A percentile compares a stretch with the other conserved stretches of the same genome.
phyloP scores from a whole-genome alignment of 2,113 vertebrate species.

The Tylochromis polylepis region DNA sequence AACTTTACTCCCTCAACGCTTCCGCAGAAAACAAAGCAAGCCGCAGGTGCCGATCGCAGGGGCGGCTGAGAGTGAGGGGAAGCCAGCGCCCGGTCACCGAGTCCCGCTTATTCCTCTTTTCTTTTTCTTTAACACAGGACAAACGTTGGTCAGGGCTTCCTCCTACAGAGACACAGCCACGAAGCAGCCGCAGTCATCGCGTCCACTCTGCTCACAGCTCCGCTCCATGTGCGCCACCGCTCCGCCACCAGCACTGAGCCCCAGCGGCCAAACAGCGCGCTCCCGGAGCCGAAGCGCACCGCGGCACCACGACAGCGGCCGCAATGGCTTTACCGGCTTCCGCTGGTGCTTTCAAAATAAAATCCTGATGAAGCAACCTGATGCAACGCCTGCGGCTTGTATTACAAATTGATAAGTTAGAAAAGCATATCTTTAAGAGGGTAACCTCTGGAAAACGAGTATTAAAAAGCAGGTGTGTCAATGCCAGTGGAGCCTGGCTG shows the following conservation, averaged over 20 bases:
- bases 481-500: neutral
- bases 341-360: slow-evolving; percentile 34
- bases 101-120: neutral
- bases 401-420: too few relatives aligned
- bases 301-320: fast-evolving
- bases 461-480: neutral
- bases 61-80: slow-evolving; percentile 13
- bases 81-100: neutral
- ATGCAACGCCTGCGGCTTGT: neutral
- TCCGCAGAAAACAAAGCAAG: neutral
- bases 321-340: neutral
- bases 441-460: neutral
- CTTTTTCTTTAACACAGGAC: neutral
- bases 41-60: slow-evolving; percentile 33
- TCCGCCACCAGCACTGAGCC: slow-evolving; percentile 11
- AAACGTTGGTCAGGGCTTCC: neutral
- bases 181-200: neutral
- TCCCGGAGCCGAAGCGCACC: neutral
- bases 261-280: slow-evolving; percentile 8
- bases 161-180: neutral
- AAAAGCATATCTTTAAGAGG: neutral
- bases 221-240: neutral
- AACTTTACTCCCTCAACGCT: slow-evolving; percentile 10
- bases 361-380: neutral
- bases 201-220: neutral